Evolutionary conservation across 2,888 invertebrate species (phyloP).

Genomic region (Disparrhopalites patrizii): DNA sequence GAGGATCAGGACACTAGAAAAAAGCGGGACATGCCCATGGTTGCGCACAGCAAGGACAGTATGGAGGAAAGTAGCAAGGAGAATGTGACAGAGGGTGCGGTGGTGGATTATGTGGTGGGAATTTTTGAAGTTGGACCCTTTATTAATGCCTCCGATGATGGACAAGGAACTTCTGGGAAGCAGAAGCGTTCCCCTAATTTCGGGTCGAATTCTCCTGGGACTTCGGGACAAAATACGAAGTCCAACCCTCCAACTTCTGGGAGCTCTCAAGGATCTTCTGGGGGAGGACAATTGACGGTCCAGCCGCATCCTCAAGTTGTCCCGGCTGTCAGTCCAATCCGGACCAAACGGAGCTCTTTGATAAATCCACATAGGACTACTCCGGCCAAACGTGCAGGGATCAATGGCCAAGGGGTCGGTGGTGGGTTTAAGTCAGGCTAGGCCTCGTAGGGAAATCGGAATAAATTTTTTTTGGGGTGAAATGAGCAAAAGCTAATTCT

Average conservation of each 20-base stretch:
- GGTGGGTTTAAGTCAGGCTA: too few species aligned
- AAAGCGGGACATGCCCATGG: neutral
- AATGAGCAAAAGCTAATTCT: too few species aligned
- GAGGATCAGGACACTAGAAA: neutral
- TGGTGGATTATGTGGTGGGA: neutral
- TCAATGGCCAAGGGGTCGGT: too few species aligned
- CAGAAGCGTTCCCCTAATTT: neutral
- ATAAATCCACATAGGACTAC: too few species aligned
- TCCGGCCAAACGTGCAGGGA: too few species aligned
- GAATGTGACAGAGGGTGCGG: neutral
- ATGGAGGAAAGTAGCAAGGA: neutral
- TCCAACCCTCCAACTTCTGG: neutral
- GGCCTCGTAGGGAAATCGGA: too few species aligned
- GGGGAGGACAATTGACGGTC: neutral
- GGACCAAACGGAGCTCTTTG: neutral
- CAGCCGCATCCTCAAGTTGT: neutral
- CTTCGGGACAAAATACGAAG: neutral
- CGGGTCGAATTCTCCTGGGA: neutral
- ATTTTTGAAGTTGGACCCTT: neutral
- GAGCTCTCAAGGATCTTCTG: neutral
- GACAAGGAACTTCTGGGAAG: neutral
- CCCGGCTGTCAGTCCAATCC: neutral
- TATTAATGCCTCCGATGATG: neutral
- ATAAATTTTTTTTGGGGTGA: too few species aligned
- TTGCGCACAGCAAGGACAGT: neutral